Evolutionary conservation across 1,140 invertebrate genomes (phyloP), one percentile per base, ranked within the genome.

Genomic region (Piezodorus guildinii): DNA sequence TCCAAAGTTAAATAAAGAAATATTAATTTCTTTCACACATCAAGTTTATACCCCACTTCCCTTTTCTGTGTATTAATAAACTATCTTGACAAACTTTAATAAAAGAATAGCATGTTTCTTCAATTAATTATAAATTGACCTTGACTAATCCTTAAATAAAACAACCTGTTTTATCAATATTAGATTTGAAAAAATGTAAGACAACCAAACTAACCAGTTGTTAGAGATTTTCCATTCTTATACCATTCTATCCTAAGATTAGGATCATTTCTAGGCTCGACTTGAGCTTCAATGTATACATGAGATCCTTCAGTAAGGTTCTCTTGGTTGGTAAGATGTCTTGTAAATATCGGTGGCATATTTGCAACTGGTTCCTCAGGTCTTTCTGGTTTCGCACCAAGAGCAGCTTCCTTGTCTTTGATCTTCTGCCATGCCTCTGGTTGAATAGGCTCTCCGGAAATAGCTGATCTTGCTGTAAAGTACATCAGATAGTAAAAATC

Each of bases 191-290:
- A 39, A 39, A 10, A 39, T 39, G 6, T 39, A 39, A 39, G 1
- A 12, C 1, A 39, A 39, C 12, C 1, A 39, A 39, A 39, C 34
- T 39, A 39, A 70, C 90, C 90, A 60, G 87, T 91, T 62, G 87
- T 87, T 16, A 94, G 74, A 15, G 86, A 81, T n/a, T 91, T 75
- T 27, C 91, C 90, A 74, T 96, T 94, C 72, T 94, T 94, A 73
- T 90, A 94, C 93, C 93, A 94, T 74, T 93, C 90, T 39, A 92
- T 85, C 60, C 83, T 80, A 5, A 95, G 80, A 71, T 95, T 90
- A 0, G 96, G 94, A 81, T 98, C 96, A 45, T 90, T 88, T 70
- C 94, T 82, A n/a, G 96, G 96, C 72, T 95, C 91, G 14, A 72
- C 71, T 75, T 94, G 90, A 65, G 93, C 94, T 76, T 98, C 94